Base-by-base conservation (phyloP, 2,797 vertebrate species). In the Gallinago solitaria region DNA sequence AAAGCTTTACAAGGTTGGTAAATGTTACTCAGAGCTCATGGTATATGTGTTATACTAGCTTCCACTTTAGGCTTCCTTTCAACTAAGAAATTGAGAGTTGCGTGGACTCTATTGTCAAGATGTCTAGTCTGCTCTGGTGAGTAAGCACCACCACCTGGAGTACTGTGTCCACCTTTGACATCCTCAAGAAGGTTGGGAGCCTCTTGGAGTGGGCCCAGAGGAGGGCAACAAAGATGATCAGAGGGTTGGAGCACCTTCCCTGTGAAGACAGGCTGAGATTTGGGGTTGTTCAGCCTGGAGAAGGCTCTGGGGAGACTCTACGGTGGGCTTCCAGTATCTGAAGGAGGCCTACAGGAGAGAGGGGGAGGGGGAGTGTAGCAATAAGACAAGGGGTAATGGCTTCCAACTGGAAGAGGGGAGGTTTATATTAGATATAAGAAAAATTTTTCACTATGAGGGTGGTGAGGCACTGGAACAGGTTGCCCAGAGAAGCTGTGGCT, bases 11-110 rank as follows among this genome's bases (percentile, higher is more conserved):
- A 19, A 28, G 23, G 41, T 2, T 5, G 20, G 37, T 9, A 28
- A 28, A 12, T 11, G 28, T 43, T 10, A 9, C 1, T 11, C 0
- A 8, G 51, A 70, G 15, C 17, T 15, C 2, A 0, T 6, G 7
- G 24, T 1, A 17, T 9, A 5, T 0, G 0, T 1, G 30, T 11
- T 43, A 21, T 3, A 9, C 1, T 1, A 11, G 12, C 6, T 65
- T 37, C 30, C 54, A 14, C 15, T 13, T 16, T 5, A 33, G 11
- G n/a, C 37, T 7, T 64, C 24, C 27, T 32, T 32, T 8, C 54
- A 18, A 6, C 37, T 9, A 16, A 39, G 50, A 20, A 45, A 12
- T 0, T 0, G 23, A 8, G 3, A 35, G 59, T 3, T 16, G 56
- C 28, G 24, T 10, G 35, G 30, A 2, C 11, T 35, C 11, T 0